These are phyloP conservation scores for Amorpha juglandis DNA, from an alignment of 2,888 invertebrate genomes.

Conservation along the genomic window DNA sequence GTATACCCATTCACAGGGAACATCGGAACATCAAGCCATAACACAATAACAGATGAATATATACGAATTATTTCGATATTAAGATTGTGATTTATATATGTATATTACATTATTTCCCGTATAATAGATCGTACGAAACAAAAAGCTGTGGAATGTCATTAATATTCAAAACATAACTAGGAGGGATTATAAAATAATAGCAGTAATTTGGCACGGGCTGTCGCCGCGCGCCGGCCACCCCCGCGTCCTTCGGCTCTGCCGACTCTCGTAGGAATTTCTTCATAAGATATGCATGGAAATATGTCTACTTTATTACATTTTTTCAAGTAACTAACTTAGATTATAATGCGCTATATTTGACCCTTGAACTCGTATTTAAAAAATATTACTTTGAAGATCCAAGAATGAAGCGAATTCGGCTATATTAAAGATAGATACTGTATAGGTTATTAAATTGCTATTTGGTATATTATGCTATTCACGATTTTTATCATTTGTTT, in stretches of 20 bases:
- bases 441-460: too few relatives aligned
- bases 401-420: too few relatives aligned
- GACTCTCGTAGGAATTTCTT: constrained; percentile 70
- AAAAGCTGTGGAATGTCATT: constrained; percentile 80
- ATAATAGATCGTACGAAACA: constrained; percentile 68
- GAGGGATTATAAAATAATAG: constrained; percentile 84
- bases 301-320: constrained; percentile 81
- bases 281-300: constrained; percentile 81
- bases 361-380: constrained; percentile 35
- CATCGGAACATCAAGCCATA: too few relatives aligned
- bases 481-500: too few relatives aligned
- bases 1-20: too few relatives aligned
- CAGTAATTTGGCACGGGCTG: constrained; percentile 77
- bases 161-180: constrained; percentile 83
- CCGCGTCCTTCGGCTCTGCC: constrained; percentile 44
- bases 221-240: constrained; percentile 55
- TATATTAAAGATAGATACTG: neutral
- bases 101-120: constrained; percentile 18
- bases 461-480: too few relatives aligned
- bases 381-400: neutral
- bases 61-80: too few relatives aligned
- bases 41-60: too few relatives aligned
- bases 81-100: neutral
- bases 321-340: constrained; percentile 63
- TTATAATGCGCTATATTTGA: constrained; percentile 50